A percentile compares a stretch with the other conserved stretches of the same genome.
These are phyloP conservation scores for Sphyrna mokarran DNA, from an alignment of 2,113 vertebrate genomes.

Conservation along the genomic window DNA sequence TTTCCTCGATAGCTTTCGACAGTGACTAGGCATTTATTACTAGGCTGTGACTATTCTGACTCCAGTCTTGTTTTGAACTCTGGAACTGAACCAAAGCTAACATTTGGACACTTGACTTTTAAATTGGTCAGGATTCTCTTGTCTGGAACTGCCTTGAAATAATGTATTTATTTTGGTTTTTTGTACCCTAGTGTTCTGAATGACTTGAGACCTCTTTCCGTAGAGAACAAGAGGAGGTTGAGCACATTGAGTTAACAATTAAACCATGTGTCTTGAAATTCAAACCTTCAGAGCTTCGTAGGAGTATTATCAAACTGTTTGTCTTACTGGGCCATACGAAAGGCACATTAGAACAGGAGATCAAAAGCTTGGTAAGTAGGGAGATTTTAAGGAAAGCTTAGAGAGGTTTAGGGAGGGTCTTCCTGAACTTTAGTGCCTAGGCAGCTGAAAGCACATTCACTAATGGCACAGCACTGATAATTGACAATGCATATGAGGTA, in stretches of 20 bases:
- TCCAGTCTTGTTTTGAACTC: not conserved
- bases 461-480: not conserved
- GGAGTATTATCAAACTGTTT: not conserved
- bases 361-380: not conserved
- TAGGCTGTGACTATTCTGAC: not conserved
- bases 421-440: not conserved
- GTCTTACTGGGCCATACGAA: no score
- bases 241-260: not conserved
- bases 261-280: not conserved
- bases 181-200: not conserved
- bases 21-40: not conserved
- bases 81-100: conserved; percentile 17
- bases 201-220: not conserved
- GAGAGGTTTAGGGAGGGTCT: not conserved
- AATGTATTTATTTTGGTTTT: not conserved
- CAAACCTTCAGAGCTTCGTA: not conserved
- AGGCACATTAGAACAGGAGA: not conserved
- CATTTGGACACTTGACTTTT: conserved; percentile 6
- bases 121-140: not conserved
- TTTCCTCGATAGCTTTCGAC: not conserved
- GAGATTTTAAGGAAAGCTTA: not conserved
- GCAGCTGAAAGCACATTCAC: not conserved
- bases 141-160: not conserved
- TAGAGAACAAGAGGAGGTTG: not conserved
- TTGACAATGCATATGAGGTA: not conserved